Percentiles rank a stretch among this genome's conserved stretches.
Evolutionary conservation across 2,113 vertebrate genomes (phyloP).

Genomic region (Ardeotis arabs): DNA sequence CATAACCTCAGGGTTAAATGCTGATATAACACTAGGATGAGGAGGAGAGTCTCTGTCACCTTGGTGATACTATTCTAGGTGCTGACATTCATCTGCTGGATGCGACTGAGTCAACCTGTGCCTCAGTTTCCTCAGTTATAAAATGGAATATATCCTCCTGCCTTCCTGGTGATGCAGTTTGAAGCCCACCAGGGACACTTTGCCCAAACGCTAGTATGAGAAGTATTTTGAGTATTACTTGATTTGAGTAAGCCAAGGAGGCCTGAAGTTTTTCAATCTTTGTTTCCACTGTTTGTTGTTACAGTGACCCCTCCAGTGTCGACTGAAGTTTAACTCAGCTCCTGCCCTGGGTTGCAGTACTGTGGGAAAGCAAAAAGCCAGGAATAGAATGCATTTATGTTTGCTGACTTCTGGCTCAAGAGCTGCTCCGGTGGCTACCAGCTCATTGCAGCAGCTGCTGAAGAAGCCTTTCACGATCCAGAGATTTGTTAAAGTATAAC

Average conservation of each 20-base stretch:
- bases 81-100: background rate
- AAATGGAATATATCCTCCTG: background rate
- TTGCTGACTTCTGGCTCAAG: background rate
- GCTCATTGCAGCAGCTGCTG: background rate
- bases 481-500: background rate
- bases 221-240: background rate
- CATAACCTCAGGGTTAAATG: background rate
- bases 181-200: background rate
- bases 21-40: background rate
- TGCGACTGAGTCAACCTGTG: background rate
- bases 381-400: background rate
- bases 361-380: constrained; percentile 1
- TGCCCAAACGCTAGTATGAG: background rate
- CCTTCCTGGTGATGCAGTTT: background rate
- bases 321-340: background rate
- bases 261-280: background rate
- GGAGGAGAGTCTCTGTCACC: background rate
- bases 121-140: background rate
- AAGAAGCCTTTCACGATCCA: background rate
- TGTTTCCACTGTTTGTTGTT: background rate
- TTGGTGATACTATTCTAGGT: background rate
- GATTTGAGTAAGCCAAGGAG: background rate
- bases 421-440: background rate
- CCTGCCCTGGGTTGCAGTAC: background rate
- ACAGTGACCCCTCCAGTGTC: background rate